Conservation (phyloP, 2,888 invertebrate genomes). For the Cataglyphis altisquamis region DNA sequence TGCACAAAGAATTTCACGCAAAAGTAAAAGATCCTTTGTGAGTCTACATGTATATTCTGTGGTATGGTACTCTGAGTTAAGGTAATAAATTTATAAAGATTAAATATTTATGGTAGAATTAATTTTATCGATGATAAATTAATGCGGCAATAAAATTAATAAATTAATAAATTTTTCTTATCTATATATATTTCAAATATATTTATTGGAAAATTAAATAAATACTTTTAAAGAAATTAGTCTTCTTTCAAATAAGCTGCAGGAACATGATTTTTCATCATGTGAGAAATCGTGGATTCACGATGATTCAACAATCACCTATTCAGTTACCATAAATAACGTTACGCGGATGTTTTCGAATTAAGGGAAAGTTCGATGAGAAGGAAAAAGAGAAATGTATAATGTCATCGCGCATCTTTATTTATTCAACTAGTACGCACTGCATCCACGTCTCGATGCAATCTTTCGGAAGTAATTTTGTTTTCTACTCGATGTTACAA, state of each 20-base stretch:
- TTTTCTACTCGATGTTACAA: neutral
- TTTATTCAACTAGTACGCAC: neutral
- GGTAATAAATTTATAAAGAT: neutral
- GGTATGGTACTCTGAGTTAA: neutral
- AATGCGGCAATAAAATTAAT: neutral
- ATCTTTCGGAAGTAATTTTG: slow-evolving; percentile 21
- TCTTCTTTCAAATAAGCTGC: neutral
- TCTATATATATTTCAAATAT: neutral
- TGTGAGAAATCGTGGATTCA: slow-evolving; percentile 12
- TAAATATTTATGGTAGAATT: neutral
- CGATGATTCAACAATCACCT: slow-evolving; percentile 33
- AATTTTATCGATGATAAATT: neutral
- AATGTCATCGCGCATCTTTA: slow-evolving; percentile 16
- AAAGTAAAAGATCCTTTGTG: neutral
- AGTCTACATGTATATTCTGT: neutral
- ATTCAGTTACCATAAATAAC: neutral
- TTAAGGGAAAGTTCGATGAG: slow-evolving; percentile 44
- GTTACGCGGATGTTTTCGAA: slow-evolving; percentile 37
- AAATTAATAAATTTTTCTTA: neutral
- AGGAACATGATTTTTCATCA: slow-evolving; percentile 17
- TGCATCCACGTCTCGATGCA: slow-evolving; percentile 1
- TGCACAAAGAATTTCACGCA: neutral
- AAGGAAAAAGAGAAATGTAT: slow-evolving; percentile 34
- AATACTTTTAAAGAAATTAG: neutral
- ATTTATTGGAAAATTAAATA: neutral